Evolutionary conservation across 2,797 vertebrate genomes (phyloP).

Genomic region (Malacoraja senta): DNA sequence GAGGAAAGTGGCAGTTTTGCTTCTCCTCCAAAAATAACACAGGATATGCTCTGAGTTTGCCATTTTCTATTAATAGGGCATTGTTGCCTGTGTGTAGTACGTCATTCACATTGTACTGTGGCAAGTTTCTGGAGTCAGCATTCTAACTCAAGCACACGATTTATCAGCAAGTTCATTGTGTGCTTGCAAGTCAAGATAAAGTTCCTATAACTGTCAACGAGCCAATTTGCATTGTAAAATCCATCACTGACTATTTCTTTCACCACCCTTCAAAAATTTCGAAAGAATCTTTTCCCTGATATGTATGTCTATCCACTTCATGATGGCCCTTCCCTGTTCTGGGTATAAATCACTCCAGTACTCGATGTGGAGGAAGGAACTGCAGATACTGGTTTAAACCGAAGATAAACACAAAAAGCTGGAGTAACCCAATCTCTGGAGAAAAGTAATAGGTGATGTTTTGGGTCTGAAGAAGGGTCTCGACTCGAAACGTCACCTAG

Average conservation of each 20-base stretch:
- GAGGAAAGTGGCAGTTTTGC: neutral
- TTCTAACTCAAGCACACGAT: neutral
- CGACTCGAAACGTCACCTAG: too few relatives aligned
- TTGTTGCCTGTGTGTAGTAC: neutral
- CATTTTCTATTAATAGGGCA: slow-evolving; percentile 31
- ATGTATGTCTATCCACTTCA: neutral
- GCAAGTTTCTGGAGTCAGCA: neutral
- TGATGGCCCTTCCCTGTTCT: neutral
- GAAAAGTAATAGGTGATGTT: too few relatives aligned
- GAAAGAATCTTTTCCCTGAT: neutral
- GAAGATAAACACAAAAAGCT: too few relatives aligned
- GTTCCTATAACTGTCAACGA: neutral
- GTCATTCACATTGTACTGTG: neutral
- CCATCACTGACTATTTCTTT: slow-evolving; percentile 1
- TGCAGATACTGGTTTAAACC: too few relatives aligned
- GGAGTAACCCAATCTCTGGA: too few relatives aligned
- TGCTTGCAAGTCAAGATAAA: neutral
- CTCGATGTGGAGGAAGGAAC: too few relatives aligned
- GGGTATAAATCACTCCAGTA: neutral
- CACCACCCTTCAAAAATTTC: neutral
- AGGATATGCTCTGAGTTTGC: neutral
- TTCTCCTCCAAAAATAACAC: slow-evolving; percentile 24
- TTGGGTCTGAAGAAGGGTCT: too few relatives aligned
- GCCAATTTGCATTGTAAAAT: neutral
- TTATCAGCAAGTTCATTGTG: neutral